Evolutionary conservation across 2,113 vertebrate genomes (phyloP).

Genomic region (Salvelinus fontinalis): DNA sequence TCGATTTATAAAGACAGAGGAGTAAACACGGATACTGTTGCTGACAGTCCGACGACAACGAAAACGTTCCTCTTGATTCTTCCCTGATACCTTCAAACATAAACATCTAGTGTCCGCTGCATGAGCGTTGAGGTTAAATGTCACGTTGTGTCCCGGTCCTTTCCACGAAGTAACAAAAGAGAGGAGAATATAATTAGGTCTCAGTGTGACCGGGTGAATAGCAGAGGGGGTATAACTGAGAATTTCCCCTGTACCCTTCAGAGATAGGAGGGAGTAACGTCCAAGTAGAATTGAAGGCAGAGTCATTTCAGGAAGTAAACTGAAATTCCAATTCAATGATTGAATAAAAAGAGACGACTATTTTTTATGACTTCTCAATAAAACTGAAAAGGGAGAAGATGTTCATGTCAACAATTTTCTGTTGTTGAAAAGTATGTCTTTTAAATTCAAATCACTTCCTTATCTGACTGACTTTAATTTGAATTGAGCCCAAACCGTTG

Average conservation of each 20-base stretch:
- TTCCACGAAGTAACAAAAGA: background rate
- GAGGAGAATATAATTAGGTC: background rate
- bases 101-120: background rate
- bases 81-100: background rate
- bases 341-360: too few species aligned
- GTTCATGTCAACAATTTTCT: too few species aligned
- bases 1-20: background rate
- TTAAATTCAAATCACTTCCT: too few species aligned
- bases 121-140: background rate
- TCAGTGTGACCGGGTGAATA: background rate
- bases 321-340: too few species aligned
- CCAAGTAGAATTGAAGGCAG: too few species aligned
- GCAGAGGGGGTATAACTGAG: background rate
- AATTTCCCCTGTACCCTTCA: constrained; percentile 41
- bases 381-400: too few species aligned
- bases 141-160: background rate
- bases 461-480: too few species aligned
- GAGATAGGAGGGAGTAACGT: background rate
- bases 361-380: too few species aligned
- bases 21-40: background rate
- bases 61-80: background rate
- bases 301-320: too few species aligned
- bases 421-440: too few species aligned
- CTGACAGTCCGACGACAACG: background rate
- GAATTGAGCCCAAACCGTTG: too few species aligned